Evolutionary conservation across 2,888 invertebrate species (phyloP), one percentile per base, ranked within the genome.

Genomic region (Crossocerus cetratus): DNA sequence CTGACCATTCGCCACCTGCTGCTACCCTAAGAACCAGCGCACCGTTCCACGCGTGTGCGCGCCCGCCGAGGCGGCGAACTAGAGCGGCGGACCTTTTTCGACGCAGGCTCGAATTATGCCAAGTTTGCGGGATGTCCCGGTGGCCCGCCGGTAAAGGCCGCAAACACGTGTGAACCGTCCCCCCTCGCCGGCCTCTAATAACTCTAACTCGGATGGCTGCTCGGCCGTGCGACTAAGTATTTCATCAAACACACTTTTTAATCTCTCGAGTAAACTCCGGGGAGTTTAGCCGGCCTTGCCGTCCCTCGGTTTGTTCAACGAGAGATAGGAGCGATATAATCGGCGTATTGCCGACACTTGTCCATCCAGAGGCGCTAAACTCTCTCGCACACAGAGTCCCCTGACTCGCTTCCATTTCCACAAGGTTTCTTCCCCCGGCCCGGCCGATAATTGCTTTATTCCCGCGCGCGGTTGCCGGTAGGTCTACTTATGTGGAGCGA

Each of bases 211-310:
- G 71, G 68, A 65, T 20, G 57, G 75, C 72, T 77, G 77, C 69
- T 76, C 77, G 75, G 82, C n/a, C n/a, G 83, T 83, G 84, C 80
- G 83, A 83, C 83, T 88, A 86, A 88, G 87, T 83, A 84, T 83
- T 86, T 83, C 76, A 84, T 82, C 88, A 88, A 88, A 89, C 86
- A 87, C 77, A 16, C 49, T 77, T 83, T 87, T 84, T 86, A 87
- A 88, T 88, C 87, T 83, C 64, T 23, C 72, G 64, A 57, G 82
- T 77, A 85, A 85, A 86, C 84, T 82, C 14, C 16, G 8, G 16
- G 13, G 43, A 43, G n/a, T n/a, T n/a, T n/a, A n/a, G 32, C 23
- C 23, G 32, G 32, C 44, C 22, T 18, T 22, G 62, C 43, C 21
- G 8, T n/a, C 21, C 14, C 69, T 66, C 63, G 61, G 65, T 69